Evolutionary conservation across 2,888 invertebrate genomes (phyloP).

Genomic region (Uropetala carovei): DNA sequence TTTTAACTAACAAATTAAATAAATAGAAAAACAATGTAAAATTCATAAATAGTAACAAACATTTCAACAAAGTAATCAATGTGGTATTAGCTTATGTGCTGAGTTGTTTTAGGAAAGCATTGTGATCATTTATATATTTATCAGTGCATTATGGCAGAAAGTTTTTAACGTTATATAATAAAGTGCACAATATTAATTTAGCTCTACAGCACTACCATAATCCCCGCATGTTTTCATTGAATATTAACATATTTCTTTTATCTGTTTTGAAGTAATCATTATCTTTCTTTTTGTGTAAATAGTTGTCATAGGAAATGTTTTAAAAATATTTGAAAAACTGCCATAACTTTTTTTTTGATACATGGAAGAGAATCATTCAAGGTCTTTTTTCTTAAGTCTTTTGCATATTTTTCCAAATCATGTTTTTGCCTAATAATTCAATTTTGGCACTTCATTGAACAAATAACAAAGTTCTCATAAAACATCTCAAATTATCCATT

Average conservation of each 20-base stretch:
- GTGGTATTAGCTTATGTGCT: background rate
- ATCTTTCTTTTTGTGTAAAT: too few relatives aligned
- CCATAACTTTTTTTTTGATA: too few relatives aligned
- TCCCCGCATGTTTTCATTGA: too few relatives aligned
- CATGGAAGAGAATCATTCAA: too few relatives aligned
- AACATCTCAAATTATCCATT: background rate
- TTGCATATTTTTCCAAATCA: background rate
- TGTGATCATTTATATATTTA: too few relatives aligned
- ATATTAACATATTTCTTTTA: too few relatives aligned
- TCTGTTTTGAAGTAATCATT: too few relatives aligned
- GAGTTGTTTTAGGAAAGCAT: too few relatives aligned
- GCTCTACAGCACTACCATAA: too few relatives aligned
- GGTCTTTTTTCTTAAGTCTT: background rate
- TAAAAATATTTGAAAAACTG: too few relatives aligned
- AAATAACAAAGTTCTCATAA: background rate
- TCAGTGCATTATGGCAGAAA: too few relatives aligned
- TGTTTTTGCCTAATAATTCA: background rate
- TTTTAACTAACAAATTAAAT: conserved; percentile 12
- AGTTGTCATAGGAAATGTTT: too few relatives aligned
- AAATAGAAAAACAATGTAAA: conserved; percentile 17
- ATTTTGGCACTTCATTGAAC: background rate
- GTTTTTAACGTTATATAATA: background rate
- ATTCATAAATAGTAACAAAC: conserved; percentile 24
- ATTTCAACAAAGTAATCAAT: conserved; percentile 1
- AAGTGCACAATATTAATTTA: background rate